A percentile compares a stretch with the other conserved stretches of the same genome.
Conservation (phyloP, 1,140 invertebrate species). For the Drosophila triauraria region DNA sequence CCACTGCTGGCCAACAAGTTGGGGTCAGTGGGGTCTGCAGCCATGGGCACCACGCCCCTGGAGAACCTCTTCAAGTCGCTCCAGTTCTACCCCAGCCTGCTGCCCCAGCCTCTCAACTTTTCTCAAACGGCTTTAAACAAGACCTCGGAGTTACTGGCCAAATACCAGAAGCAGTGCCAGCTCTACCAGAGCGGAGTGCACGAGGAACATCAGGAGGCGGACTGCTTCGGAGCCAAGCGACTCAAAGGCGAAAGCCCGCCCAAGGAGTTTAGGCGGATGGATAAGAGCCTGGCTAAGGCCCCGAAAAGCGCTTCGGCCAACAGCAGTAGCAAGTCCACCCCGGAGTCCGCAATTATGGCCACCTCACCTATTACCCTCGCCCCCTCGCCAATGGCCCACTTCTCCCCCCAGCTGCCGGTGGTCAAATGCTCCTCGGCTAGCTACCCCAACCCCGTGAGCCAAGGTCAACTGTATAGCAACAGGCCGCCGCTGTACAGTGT, state of each 20-base stretch:
- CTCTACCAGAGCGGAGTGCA: conserved; percentile 70
- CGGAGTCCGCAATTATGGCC: conserved; percentile 59
- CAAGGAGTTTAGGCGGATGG: conserved; percentile 77
- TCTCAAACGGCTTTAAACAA: conserved; percentile 83
- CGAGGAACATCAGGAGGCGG: conserved; percentile 55
- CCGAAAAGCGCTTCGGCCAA: conserved; percentile 39
- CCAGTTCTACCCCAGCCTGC: conserved; percentile 80
- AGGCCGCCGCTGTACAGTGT: conserved; percentile 63
- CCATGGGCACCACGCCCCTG: conserved; percentile 59
- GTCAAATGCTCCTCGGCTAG: conserved; percentile 65
- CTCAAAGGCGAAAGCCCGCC: conserved; percentile 56
- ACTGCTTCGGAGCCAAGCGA: conserved; percentile 61
- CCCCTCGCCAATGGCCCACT: conserved; percentile 59
- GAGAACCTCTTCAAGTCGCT: conserved; percentile 84
- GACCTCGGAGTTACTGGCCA: conserved; percentile 77
- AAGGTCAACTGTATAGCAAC: conserved; percentile 49
- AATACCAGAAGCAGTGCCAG: conserved; percentile 84
- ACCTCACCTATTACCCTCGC: conserved; percentile 63
- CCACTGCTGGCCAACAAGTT: conserved; percentile 70
- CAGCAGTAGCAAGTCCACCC: conserved; percentile 57
- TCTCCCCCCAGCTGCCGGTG: conserved; percentile 66
- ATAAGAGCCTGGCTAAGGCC: conserved; percentile 73
- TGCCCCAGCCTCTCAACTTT: conserved; percentile 82
- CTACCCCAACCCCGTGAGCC: conserved; percentile 35
- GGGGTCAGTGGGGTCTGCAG: conserved; percentile 33